These are phyloP conservation scores for Thecophora atra DNA, from an alignment of 2,888 invertebrate genomes.

Conservation along the genomic window DNA sequence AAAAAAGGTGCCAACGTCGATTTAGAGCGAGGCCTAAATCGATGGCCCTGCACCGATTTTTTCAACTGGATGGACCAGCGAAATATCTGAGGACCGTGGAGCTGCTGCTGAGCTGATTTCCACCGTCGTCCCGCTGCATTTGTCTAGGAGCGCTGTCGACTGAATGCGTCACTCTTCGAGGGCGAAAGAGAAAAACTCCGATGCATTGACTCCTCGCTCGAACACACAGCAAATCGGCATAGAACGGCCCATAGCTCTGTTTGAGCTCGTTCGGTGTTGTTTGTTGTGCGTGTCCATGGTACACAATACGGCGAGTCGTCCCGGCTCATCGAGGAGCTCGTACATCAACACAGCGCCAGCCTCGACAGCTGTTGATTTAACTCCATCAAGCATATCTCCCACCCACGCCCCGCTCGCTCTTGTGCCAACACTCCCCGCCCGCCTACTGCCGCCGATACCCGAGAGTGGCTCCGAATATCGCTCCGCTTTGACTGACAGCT, in stretches of 20 bases:
- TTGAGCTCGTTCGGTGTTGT: not conserved
- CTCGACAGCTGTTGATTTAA: conserved; percentile 28
- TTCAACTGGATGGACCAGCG: conserved; percentile 4
- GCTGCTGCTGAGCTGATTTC: not conserved
- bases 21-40: conserved; percentile 10
- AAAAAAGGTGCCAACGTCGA: conserved; percentile 24
- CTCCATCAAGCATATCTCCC: not conserved
- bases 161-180: conserved; percentile 20
- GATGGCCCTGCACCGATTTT: not conserved
- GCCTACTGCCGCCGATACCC: not conserved
- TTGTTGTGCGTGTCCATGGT: conserved; percentile 3
- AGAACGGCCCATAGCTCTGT: not conserved
- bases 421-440: not conserved
- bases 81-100: conserved; percentile 7
- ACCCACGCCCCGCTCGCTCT: not conserved
- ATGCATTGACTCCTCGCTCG: not conserved
- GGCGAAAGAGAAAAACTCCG: not conserved
- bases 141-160: conserved; percentile 16
- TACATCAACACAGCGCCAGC: not conserved
- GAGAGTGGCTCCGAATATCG: conserved; percentile 15
- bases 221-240: conserved; percentile 12
- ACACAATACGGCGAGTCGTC: not conserved
- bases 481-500: conserved; percentile 46
- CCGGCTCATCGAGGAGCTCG: not conserved
- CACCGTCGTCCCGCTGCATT: not conserved